Percentiles rank a stretch among this genome's conserved stretches.
These are phyloP conservation scores for Rhea pennata DNA, from an alignment of 2,113 vertebrate species.

Conservation along the genomic window DNA sequence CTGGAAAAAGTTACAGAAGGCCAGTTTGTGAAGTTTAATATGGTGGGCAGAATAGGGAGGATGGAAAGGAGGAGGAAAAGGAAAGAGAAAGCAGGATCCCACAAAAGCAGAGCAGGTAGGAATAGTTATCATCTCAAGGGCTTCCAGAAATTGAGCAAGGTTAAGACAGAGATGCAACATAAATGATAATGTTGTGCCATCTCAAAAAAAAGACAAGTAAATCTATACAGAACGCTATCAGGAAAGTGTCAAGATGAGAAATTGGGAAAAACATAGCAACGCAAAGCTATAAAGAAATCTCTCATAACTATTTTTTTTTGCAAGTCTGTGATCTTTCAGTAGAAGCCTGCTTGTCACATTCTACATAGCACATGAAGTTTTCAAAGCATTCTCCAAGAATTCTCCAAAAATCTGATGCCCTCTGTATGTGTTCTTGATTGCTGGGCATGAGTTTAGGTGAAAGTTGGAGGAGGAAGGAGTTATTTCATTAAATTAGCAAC, in stretches of 20 bases:
- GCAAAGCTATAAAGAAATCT: not conserved
- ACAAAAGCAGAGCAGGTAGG: not conserved
- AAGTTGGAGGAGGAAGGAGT: too few species aligned
- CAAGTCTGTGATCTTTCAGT: not conserved
- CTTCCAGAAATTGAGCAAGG: not conserved
- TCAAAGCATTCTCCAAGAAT: not conserved
- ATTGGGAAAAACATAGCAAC: not conserved
- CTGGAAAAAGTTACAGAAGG: not conserved
- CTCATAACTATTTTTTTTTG: not conserved
- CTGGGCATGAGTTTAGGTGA: not conserved
- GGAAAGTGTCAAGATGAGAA: not conserved
- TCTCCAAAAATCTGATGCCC: not conserved
- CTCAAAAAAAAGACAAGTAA: not conserved
- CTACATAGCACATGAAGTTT: not conserved
- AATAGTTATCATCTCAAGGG: not conserved
- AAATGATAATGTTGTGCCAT: not conserved
- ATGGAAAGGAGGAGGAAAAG: not conserved
- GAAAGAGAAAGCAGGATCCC: not conserved
- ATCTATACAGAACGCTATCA: too few species aligned
- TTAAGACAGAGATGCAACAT: not conserved
- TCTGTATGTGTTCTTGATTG: too few species aligned
- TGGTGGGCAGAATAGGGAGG: not conserved
- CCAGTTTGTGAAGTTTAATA: not conserved
- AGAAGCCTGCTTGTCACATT: not conserved
- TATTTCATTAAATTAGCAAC: not conserved